Percentiles rank a stretch among this genome's conserved stretches.
phyloP scores from a whole-genome alignment of 1,140 invertebrate genomes.

The Hyles euphorbiae region DNA sequence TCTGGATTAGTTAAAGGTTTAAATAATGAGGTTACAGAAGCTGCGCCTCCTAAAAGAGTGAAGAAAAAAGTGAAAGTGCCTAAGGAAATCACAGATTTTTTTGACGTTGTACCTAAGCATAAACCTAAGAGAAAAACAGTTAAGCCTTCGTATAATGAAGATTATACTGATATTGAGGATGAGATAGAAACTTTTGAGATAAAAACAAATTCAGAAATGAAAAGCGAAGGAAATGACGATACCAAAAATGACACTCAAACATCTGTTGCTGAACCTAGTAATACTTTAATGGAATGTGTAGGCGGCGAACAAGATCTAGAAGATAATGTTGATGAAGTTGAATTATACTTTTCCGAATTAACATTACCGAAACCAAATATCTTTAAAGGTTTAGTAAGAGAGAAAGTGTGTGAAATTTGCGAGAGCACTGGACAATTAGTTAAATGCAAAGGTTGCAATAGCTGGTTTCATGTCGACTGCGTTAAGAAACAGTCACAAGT shows the following conservation, averaged over 20 bases:
- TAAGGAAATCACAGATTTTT: slow-evolving; percentile 31
- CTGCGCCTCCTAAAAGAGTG: slow-evolving; percentile 31
- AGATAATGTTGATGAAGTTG: slow-evolving; percentile 40
- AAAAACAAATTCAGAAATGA: slow-evolving; percentile 25
- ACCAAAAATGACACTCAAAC: background rate
- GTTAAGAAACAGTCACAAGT: slow-evolving; percentile 42
- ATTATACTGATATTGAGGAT: slow-evolving; percentile 53
- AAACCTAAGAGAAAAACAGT: slow-evolving; percentile 55
- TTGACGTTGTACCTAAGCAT: slow-evolving; percentile 34
- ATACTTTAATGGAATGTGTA: slow-evolving; percentile 7
- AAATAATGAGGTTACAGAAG: slow-evolving; percentile 19
- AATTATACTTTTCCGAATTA: slow-evolving; percentile 54
- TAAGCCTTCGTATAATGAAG: slow-evolving; percentile 55
- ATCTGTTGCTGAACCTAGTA: background rate
- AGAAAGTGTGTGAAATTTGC: slow-evolving; percentile 82
- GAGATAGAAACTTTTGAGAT: slow-evolving; percentile 50
- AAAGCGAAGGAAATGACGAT: slow-evolving; percentile 12
- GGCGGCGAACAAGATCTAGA: slow-evolving; percentile 17
- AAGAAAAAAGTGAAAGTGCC: slow-evolving; percentile 42
- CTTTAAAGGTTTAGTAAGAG: slow-evolving; percentile 77
- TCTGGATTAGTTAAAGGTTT: slow-evolving; percentile 55
- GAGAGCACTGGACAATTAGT: slow-evolving; percentile 77
- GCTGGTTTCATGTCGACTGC: slow-evolving; percentile 75
- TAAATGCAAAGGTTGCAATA: slow-evolving; percentile 79
- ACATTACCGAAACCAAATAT: slow-evolving; percentile 72